Evolutionary conservation across 2,113 vertebrate species (phyloP), one percentile per base, ranked within the genome.

Genomic region (Trichechus manatus): DNA sequence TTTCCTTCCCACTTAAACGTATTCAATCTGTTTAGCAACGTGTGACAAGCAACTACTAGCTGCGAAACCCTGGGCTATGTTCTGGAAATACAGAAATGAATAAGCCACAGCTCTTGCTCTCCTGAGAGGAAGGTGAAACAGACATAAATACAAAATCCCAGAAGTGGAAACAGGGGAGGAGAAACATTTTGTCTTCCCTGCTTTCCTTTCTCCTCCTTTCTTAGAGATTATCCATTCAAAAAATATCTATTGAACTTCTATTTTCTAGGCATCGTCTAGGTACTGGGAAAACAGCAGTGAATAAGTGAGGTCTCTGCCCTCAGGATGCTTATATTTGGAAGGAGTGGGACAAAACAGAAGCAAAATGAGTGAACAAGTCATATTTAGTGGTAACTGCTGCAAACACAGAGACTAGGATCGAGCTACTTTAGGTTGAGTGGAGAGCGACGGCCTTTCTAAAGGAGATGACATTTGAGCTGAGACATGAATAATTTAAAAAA

Each of bases 241-340:
- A 87, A 22, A 53, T 75, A 56, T 44, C 3, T 42, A 36, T 0
- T 39, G 50, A 66, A 27, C 9, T 90, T 86, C n/a, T 79, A 39
- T 61, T 91, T 97, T 79, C 74, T 53, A 94, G 72, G 53, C 31
- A 78, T 68, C 81, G 63, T 74, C 63, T 79, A 93, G 42, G n/a
- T 68, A 59, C 44, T 68, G 31, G 50, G 14, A 64, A 72, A 59
- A 64, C 31, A 94, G 47, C 31, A 86, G 50, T 44, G 25, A 87
- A 72, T 39, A 90, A 93, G 23, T 23, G 92, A 89, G 50, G 47
- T 53, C 33, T 47, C 63, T 33, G 53, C 5, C 19, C 13, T 85
- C n/a, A 27, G 23, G 50, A 86, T n/a, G 86, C 53, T 74, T 89
- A 3, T 72, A 83, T 75, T 50, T 94, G 66, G 68, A 96, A 96